Evolutionary conservation across 1,140 invertebrate species (phyloP).

Genomic region (Penaeus vannamei): DNA sequence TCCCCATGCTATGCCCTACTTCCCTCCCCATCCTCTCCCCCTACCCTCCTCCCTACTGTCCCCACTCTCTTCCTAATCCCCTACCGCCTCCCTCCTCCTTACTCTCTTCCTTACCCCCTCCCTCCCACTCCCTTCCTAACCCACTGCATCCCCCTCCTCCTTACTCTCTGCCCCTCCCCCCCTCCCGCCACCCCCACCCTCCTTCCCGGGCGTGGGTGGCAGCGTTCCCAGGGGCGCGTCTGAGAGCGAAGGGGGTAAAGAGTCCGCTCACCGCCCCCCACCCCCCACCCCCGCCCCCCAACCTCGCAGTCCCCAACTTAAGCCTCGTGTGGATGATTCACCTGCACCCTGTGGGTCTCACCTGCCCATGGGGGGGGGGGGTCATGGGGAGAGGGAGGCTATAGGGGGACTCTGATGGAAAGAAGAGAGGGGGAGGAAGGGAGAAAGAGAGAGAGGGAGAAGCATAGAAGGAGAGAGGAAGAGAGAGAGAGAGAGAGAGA

Average conservation of each 20-base stretch:
- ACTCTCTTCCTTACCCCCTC: slow-evolving; percentile 33
- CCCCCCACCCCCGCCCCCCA: background rate
- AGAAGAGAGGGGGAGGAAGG: background rate
- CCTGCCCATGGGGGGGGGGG: background rate
- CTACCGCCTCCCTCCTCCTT: background rate
- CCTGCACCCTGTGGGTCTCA: background rate
- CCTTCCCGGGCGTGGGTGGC: background rate
- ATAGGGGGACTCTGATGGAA: background rate
- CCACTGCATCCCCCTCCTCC: too few species aligned
- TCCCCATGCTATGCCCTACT: background rate
- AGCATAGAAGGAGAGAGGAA: background rate
- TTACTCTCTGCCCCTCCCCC: too few species aligned
- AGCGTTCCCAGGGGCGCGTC: background rate
- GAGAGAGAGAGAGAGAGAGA: slow-evolving; percentile 46
- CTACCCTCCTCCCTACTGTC: background rate
- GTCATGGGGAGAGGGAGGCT: background rate
- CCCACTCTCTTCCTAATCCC: background rate
- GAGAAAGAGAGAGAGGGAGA: slow-evolving; percentile 22
- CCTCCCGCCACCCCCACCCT: too few species aligned
- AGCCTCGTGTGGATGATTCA: too few species aligned
- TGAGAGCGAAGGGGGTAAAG: slow-evolving; percentile 3
- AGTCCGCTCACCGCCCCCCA: too few species aligned
- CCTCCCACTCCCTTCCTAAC: too few species aligned
- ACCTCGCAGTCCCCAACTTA: background rate
- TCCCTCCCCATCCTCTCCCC: slow-evolving; percentile 4